Conservation (phyloP, 2,797 vertebrate genomes). For the Florisuga fusca region DNA sequence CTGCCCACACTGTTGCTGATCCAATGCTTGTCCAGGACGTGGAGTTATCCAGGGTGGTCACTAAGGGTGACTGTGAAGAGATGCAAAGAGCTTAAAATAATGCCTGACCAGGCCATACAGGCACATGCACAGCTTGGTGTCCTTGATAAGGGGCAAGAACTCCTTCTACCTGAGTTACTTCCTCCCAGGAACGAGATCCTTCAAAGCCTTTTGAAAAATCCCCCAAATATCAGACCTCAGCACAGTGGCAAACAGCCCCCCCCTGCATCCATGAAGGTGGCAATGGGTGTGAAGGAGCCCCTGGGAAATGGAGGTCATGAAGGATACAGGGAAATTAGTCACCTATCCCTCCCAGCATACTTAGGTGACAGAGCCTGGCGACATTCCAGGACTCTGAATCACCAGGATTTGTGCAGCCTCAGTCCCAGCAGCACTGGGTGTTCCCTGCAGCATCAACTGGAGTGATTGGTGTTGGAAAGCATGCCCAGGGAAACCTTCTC, state of each 20-base stretch:
- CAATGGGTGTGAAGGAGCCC: background rate
- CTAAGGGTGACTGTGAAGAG: background rate
- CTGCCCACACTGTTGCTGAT: too few relatives aligned
- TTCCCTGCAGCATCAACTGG: fast-evolving
- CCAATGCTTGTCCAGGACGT: background rate
- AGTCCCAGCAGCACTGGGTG: background rate
- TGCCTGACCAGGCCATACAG: background rate
- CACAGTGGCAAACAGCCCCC: background rate
- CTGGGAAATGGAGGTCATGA: background rate
- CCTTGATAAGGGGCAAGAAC: background rate
- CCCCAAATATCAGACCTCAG: background rate
- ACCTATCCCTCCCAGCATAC: fast-evolving
- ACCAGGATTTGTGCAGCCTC: background rate
- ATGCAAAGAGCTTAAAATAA: background rate
- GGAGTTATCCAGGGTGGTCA: background rate
- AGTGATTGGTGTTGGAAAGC: fast-evolving
- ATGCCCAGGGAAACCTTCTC: background rate
- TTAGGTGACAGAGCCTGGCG: background rate
- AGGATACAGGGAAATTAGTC: background rate
- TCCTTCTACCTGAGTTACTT: background rate
- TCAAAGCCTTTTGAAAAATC: background rate
- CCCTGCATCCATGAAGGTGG: fast-evolving
- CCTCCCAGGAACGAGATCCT: background rate
- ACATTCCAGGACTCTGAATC: background rate
- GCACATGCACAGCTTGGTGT: background rate